These are phyloP conservation scores for Erannis defoliaria DNA, from an alignment of 2,888 invertebrate species.

Conservation along the genomic window DNA sequence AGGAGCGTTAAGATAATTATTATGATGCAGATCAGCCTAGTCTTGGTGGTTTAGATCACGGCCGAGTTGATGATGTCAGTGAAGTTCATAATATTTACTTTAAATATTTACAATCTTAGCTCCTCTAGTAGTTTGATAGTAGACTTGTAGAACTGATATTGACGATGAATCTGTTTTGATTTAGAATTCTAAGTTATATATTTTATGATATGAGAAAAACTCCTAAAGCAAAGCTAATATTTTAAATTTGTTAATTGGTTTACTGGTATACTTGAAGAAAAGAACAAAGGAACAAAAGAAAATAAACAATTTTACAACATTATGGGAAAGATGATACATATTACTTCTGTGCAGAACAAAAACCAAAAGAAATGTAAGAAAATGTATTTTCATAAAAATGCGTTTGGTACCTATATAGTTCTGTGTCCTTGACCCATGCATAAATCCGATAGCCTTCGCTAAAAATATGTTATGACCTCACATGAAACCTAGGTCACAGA, in stretches of 20 bases:
- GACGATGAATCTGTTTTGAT: neutral
- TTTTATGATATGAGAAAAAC: too few relatives aligned
- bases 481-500: slow-evolving; percentile 32
- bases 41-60: slow-evolving; percentile 16
- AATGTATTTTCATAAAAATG: neutral
- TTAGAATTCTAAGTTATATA: neutral
- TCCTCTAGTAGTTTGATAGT: slow-evolving; percentile 19
- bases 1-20: slow-evolving; percentile 29
- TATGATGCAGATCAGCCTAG: slow-evolving; percentile 30
- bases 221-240: too few relatives aligned
- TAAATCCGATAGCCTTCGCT: slow-evolving; percentile 27
- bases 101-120: slow-evolving; percentile 20
- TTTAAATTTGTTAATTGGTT: too few relatives aligned
- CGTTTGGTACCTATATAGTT: neutral
- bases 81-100: slow-evolving; percentile 25
- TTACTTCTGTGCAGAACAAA: neutral
- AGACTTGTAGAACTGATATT: slow-evolving; percentile 20
- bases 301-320: too few relatives aligned
- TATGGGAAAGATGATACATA: too few relatives aligned
- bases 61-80: slow-evolving; percentile 37
- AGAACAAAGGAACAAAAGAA: too few relatives aligned
- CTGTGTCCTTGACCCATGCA: slow-evolving; percentile 31
- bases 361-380: neutral
- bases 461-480: slow-evolving; percentile 34
- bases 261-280: too few relatives aligned